phyloP scores from a whole-genome alignment of 2,113 vertebrate species.

The Apaloderma vittatum region DNA sequence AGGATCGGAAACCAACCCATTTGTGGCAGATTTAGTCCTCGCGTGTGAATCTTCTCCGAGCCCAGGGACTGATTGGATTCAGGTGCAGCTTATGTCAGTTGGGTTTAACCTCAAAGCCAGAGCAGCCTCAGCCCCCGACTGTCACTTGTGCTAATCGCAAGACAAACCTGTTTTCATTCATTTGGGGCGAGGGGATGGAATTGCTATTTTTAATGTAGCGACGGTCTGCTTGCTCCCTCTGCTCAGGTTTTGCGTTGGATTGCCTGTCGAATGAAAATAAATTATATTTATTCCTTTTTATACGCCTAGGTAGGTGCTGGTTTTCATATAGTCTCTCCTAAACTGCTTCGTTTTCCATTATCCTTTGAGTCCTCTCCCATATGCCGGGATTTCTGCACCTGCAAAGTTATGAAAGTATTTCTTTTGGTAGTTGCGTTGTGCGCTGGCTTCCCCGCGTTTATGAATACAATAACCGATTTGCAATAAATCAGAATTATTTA shows the following conservation, averaged over 20 bases:
- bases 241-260: neutral
- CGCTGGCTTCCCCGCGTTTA: constrained; percentile 67
- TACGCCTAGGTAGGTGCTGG: constrained; percentile 45
- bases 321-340: constrained; percentile 57
- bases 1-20: constrained; percentile 85
- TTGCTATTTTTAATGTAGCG: neutral
- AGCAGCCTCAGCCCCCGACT: constrained; percentile 60
- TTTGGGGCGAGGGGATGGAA: neutral
- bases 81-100: constrained; percentile 81
- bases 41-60: constrained; percentile 81
- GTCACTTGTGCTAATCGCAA: constrained; percentile 53
- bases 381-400: constrained; percentile 78
- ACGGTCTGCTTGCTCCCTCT: neutral
- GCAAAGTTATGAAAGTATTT: constrained; percentile 80
- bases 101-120: constrained; percentile 79
- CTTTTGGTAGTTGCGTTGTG: constrained; percentile 71
- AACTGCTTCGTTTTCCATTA: constrained; percentile 62
- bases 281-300: neutral
- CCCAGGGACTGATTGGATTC: constrained; percentile 83
- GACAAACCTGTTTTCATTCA: constrained; percentile 22
- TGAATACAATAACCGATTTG: constrained; percentile 67
- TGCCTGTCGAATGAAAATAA: neutral
- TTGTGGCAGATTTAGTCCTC: constrained; percentile 82
- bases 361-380: constrained; percentile 77
- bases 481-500: constrained; percentile 79